phyloP scores from a whole-genome alignment of 2,797 vertebrate species.

The Coilia nasus region DNA sequence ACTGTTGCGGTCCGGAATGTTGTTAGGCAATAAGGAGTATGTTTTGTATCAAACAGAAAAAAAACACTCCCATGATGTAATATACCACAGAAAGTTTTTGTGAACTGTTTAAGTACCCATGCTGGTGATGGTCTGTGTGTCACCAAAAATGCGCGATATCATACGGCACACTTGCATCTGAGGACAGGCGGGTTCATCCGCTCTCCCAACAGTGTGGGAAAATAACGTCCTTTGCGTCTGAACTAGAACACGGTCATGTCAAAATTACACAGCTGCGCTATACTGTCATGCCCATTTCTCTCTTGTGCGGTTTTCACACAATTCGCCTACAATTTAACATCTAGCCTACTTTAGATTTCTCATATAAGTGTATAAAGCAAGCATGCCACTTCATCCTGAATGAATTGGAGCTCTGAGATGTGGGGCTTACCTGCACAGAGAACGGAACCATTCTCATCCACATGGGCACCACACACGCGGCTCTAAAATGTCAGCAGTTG shows the following conservation, averaged over 20 bases:
- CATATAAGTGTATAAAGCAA: constrained; percentile 6
- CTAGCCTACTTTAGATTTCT: neutral
- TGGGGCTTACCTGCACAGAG: neutral
- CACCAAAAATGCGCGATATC: neutral
- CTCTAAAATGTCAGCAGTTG: neutral
- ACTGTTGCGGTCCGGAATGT: neutral
- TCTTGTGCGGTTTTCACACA: constrained; percentile 60
- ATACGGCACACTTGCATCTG: neutral
- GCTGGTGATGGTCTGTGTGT: neutral
- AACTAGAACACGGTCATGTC: constrained; percentile 29
- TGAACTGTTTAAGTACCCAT: neutral
- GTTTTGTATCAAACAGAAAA: neutral
- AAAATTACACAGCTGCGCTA: constrained; percentile 47
- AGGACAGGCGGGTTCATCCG: constrained; percentile 1
- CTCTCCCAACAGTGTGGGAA: constrained; percentile 24
- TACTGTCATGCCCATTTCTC: neutral
- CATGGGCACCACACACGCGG: neutral
- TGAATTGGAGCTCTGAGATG: neutral
- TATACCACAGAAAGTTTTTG: neutral
- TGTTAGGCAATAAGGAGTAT: neutral
- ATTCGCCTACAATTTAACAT: neutral
- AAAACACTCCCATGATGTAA: too few species aligned
- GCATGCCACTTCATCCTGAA: neutral
- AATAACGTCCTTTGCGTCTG: neutral
- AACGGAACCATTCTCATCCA: neutral